Evolutionary conservation across 1,140 invertebrate genomes (phyloP).

Genomic region (Diorhabda carinulata): DNA sequence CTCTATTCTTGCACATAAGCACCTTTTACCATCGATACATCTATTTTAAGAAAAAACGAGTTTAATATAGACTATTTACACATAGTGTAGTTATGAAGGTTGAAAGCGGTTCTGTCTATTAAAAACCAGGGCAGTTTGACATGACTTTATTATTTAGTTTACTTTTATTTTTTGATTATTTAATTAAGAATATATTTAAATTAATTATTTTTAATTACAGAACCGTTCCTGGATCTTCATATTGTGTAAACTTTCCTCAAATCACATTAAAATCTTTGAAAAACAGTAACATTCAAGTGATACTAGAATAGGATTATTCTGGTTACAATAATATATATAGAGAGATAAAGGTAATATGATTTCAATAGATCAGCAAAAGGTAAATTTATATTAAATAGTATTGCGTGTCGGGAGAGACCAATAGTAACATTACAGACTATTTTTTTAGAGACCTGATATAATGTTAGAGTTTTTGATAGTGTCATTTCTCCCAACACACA

Average conservation of each 20-base stretch:
- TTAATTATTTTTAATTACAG: too few species aligned
- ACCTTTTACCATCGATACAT: slow-evolving; percentile 15
- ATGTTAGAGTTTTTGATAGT: too few species aligned
- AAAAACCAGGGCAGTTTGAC: too few species aligned
- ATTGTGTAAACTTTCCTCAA: slow-evolving; percentile 30
- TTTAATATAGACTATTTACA: slow-evolving; percentile 39
- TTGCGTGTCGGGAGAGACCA: too few species aligned
- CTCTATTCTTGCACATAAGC: slow-evolving; percentile 19
- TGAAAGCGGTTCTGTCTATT: too few species aligned
- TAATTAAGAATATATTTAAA: too few species aligned
- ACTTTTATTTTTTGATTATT: too few species aligned
- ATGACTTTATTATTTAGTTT: too few species aligned
- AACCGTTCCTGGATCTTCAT: too few species aligned
- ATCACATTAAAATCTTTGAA: slow-evolving; percentile 47
- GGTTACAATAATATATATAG: slow-evolving; percentile 20
- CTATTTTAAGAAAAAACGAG: slow-evolving; percentile 28
- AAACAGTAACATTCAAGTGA: slow-evolving; percentile 47
- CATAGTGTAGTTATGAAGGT: neutral
- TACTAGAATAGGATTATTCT: slow-evolving; percentile 35
- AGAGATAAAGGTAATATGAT: slow-evolving; percentile 10
- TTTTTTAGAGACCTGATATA: too few species aligned
- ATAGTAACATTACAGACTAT: too few species aligned
- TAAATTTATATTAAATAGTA: neutral
- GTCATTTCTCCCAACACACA: too few species aligned
- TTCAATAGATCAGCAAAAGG: slow-evolving; percentile 4